Percentiles rank a stretch among this genome's conserved stretches.
Evolutionary conservation across 2,113 vertebrate species (phyloP).

Genomic region (Tamias sibiricus): DNA sequence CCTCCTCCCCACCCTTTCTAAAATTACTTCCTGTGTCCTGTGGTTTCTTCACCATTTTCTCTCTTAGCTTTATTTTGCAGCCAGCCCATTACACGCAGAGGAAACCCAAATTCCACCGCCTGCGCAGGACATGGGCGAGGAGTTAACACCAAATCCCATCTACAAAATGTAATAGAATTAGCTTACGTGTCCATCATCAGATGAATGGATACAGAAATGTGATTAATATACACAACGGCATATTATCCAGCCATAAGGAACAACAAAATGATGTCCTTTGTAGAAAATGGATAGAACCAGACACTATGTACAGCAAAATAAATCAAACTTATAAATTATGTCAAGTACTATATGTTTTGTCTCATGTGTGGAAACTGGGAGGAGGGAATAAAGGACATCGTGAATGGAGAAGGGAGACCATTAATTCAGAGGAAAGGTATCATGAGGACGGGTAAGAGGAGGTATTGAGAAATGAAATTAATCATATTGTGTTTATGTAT

Average conservation of each 20-base stretch:
- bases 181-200: neutral
- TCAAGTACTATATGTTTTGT: neutral
- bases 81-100: too few relatives aligned
- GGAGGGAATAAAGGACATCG: rapidly evolving
- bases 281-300: neutral
- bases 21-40: too few relatives aligned
- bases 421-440: neutral
- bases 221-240: neutral
- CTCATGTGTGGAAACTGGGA: neutral
- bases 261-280: neutral
- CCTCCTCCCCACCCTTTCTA: too few relatives aligned
- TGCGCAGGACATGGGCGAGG: too few relatives aligned
- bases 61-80: too few relatives aligned
- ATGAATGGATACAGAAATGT: neutral
- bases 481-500: neutral
- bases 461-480: neutral
- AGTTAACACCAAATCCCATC: neutral
- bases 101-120: too few relatives aligned
- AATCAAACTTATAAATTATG: neutral
- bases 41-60: too few relatives aligned
- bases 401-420: neutral
- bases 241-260: neutral
- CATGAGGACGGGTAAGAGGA: neutral
- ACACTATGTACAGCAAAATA: neutral
- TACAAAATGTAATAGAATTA: neutral